Evolutionary conservation across 2,113 vertebrate species (phyloP).

Genomic region (Peromyscus californicus): DNA sequence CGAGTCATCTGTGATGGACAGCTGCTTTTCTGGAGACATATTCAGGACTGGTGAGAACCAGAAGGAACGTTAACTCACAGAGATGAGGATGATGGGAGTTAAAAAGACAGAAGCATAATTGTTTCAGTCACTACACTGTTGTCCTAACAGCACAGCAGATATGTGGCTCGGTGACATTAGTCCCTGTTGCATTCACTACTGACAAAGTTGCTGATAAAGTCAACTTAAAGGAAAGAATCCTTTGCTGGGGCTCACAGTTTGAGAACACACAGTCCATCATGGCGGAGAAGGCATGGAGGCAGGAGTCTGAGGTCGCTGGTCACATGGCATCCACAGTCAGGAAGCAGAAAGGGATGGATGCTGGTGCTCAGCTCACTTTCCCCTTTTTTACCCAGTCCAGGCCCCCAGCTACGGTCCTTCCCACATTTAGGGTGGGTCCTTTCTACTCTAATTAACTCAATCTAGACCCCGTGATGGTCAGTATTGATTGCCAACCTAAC

Average conservation of each 20-base stretch:
- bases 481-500: not conserved
- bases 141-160: not conserved
- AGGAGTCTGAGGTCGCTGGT: not conserved
- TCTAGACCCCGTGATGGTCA: not conserved
- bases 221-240: not conserved
- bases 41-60: not conserved
- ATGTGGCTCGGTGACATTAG: not conserved
- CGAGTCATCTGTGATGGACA: not conserved
- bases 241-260: not conserved
- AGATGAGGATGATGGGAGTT: not conserved
- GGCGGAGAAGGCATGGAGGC: accelerated
- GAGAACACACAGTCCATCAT: not conserved
- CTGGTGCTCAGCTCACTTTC: not conserved
- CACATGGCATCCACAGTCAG: no score
- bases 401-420: not conserved
- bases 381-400: not conserved
- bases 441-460: not conserved
- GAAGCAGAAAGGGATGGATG: not conserved
- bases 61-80: not conserved
- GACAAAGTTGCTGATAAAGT: not conserved
- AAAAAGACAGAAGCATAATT: not conserved
- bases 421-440: not conserved
- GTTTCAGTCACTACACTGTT: not conserved
- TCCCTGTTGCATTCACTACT: not conserved
- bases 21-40: not conserved